These are phyloP conservation scores for Okapia johnstoni DNA, from an alignment of 2,113 vertebrate genomes.

Conservation along the genomic window DNA sequence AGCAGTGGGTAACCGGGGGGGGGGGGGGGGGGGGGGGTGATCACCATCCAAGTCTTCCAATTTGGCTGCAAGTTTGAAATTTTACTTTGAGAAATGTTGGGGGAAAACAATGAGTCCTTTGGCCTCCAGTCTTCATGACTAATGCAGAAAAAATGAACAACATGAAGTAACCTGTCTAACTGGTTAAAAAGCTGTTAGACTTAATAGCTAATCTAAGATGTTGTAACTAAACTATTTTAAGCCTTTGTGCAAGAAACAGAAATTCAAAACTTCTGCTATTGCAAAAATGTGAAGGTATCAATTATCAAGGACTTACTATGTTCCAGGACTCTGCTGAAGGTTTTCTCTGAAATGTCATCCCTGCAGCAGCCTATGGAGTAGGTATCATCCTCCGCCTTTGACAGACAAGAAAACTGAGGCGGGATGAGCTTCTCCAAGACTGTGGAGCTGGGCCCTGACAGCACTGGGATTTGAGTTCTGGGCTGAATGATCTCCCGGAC, in stretches of 20 bases:
- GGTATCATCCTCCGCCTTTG: not conserved
- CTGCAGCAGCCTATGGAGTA: not conserved
- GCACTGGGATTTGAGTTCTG: not conserved
- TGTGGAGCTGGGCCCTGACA: not conserved
- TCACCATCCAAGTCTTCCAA: not conserved
- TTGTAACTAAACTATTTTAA: not conserved
- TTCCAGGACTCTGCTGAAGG: not conserved
- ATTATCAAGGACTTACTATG: not conserved
- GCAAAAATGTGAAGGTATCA: not conserved
- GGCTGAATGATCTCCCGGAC: not conserved
- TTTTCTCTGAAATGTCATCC: not conserved
- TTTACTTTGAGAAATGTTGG: not conserved
- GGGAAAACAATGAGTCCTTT: not conserved
- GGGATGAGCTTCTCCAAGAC: not conserved
- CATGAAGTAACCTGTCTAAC: not conserved
- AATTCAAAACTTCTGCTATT: not conserved
- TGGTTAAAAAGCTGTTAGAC: constrained; percentile 26
- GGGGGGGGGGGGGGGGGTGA: not conserved
- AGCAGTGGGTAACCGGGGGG: no score
- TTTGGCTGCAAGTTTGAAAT: not conserved
- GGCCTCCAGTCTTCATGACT: not conserved
- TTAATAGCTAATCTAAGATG: constrained; percentile 41
- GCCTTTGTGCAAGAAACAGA: not conserved
- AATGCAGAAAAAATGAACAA: not conserved
- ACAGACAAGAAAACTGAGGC: not conserved